These are phyloP conservation scores for Sebastes nivosus DNA, from an alignment of 2,797 vertebrate species.

Conservation along the genomic window DNA sequence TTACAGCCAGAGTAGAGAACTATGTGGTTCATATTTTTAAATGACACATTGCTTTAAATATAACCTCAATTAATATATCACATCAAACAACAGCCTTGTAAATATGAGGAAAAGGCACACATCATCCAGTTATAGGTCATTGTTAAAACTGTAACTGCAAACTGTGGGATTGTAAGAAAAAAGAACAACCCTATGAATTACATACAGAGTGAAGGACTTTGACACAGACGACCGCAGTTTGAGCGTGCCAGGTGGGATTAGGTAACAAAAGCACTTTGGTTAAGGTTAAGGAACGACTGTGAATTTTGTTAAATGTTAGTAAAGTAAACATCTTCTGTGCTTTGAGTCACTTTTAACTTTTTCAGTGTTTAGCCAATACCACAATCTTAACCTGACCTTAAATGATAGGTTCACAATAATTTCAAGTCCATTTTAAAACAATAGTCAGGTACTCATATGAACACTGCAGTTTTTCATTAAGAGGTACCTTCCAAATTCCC, in stretches of 20 bases:
- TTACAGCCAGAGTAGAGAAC: slow-evolving; percentile 53
- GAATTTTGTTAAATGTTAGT: not conserved
- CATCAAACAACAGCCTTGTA: slow-evolving; percentile 26
- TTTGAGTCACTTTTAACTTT: not conserved
- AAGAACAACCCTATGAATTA: not conserved
- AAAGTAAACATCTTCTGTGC: not conserved
- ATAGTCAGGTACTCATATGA: not conserved
- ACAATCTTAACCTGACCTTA: not conserved
- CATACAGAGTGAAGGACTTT: not conserved
- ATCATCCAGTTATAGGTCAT: not conserved
- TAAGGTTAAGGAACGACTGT: not conserved
- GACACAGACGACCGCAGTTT: not conserved
- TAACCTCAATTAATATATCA: slow-evolving; percentile 44
- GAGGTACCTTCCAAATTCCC: not conserved
- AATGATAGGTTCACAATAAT: not conserved
- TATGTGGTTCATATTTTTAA: slow-evolving; percentile 45
- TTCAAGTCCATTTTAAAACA: not conserved
- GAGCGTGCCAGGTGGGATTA: not conserved
- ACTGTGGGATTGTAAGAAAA: not conserved
- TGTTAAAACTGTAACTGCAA: slow-evolving; percentile 3
- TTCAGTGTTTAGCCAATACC: not conserved
- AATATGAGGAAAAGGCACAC: slow-evolving; percentile 23
- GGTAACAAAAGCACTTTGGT: not conserved
- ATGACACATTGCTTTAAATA: slow-evolving; percentile 51
- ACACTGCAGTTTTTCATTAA: not conserved